A percentile compares a stretch with the other conserved stretches of the same genome.
Conservation (phyloP, 2,797 vertebrate species). For the Amniataba percoides region DNA sequence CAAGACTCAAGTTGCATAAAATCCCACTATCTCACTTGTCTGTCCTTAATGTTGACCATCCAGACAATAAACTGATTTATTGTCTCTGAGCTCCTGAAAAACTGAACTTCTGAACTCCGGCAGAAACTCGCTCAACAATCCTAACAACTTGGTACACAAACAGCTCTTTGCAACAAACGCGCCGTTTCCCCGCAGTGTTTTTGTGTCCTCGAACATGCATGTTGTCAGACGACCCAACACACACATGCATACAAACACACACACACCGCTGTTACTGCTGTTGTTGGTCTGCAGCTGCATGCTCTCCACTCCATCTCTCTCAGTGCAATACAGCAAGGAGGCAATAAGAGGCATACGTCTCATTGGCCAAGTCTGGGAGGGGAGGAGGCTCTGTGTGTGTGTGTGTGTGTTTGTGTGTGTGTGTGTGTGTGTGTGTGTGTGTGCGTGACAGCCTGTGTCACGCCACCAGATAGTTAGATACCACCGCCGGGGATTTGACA, state of each 20-base stretch:
- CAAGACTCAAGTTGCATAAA: not conserved
- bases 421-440: slow-evolving; percentile 43
- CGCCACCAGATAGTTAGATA: slow-evolving; percentile 71
- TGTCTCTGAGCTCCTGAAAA: not conserved
- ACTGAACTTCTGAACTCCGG: not conserved
- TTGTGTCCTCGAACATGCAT: slow-evolving; percentile 57
- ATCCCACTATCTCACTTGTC: not conserved
- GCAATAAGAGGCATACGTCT: slow-evolving; percentile 75
- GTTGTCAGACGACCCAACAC: slow-evolving; percentile 48
- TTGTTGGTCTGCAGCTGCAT: slow-evolving; percentile 70
- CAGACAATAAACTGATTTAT: not conserved
- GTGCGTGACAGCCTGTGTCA: slow-evolving; percentile 51
- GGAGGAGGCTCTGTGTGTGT: slow-evolving; percentile 24
- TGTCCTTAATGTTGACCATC: not conserved
- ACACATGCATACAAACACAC: slow-evolving; percentile 35
- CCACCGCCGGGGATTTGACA: slow-evolving; percentile 77
- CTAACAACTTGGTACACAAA: slow-evolving; percentile 40
- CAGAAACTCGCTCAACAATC: slow-evolving; percentile 39
- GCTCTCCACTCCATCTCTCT: slow-evolving; percentile 67
- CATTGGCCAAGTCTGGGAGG: slow-evolving; percentile 61
- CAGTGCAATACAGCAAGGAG: slow-evolving; percentile 60
- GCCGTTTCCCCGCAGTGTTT: slow-evolving; percentile 56
- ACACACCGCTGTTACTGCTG: slow-evolving; percentile 31
- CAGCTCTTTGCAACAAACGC: slow-evolving; percentile 50
- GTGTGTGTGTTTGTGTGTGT: slow-evolving; percentile 43